Percentiles rank a stretch among this genome's conserved stretches.
Conservation (phyloP, 2,888 invertebrate genomes). For the Heterodera filipjevi region DNA sequence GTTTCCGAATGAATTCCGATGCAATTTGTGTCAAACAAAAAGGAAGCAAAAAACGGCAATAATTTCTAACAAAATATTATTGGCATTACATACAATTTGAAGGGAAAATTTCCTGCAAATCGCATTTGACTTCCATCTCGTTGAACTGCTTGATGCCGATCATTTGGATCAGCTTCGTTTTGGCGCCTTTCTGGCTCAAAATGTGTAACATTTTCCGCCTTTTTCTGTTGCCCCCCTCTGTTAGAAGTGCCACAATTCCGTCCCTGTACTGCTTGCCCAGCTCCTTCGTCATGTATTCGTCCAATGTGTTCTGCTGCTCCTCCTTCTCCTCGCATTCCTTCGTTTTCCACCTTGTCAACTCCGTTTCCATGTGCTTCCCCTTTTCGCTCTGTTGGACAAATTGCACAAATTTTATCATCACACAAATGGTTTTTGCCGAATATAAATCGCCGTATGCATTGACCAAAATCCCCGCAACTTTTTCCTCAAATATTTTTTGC, state of each 20-base stretch:
- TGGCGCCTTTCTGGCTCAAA: not conserved
- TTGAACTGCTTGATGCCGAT: not conserved
- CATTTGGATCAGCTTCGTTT: not conserved
- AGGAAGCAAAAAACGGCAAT: not conserved
- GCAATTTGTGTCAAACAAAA: too few relatives aligned
- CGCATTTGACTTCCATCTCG: not conserved
- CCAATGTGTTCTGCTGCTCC: not conserved
- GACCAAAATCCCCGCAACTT: not conserved
- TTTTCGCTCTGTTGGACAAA: not conserved
- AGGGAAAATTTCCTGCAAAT: not conserved
- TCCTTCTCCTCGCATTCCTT: not conserved
- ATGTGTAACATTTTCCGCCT: not conserved
- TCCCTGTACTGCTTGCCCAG: not conserved
- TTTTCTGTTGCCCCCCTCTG: not conserved
- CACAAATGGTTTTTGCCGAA: not conserved
- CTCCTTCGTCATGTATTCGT: not conserved
- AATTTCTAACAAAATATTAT: too few relatives aligned
- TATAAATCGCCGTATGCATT: not conserved
- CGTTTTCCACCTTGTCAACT: not conserved
- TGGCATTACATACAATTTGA: not conserved
- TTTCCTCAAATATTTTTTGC: not conserved
- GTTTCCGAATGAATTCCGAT: too few relatives aligned
- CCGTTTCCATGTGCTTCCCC: not conserved
- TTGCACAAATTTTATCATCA: not conserved
- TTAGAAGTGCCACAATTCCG: not conserved